Base-by-base conservation (phyloP, 1,140 invertebrate genomes). In the Tribolium castaneum region DNA sequence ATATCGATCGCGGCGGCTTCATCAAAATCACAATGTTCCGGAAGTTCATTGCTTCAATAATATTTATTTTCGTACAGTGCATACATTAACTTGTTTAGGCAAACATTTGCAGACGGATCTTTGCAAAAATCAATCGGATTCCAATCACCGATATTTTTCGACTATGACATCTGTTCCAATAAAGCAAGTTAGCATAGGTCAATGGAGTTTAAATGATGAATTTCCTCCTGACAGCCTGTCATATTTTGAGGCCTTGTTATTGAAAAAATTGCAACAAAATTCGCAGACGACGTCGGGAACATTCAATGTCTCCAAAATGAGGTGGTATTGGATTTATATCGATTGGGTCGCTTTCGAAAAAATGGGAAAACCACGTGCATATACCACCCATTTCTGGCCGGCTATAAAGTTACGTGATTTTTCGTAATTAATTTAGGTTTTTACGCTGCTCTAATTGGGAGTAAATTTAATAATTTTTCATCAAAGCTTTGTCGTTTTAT, bases 381-480 rank as follows among this genome's bases (percentile, higher is more conserved):
- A 30, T 30, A n/a, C n/a, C n/a, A 1, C 22, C 22, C 5, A 25
- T 30, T 30, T 30, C 5, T 30, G 0, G 25, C 4, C 5, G 22
- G 22, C 22, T 25, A 5, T 25, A 30, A 30, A 30, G 25, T 30
- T 30, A 3, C 25, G 25, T 30, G 25, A 30, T 30, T n/a, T 45
- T 45, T 45, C n/a, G 39, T 45, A 45, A 9, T 45, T 45, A 45
- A 45, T 10, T 45, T 39, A 1, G 34, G 34, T 39, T 45, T 45
- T 45, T 45, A 45, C 39, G 39, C 39, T 9, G 0, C n/a, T 9
- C 39, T 59, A 59, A 59, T 59, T 59, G 22, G 6, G 14, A 6
- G 54, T 25, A 59, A 59, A 59, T 59, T 59, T 59, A 22, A 19
- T 59, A 59, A 59, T 59, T 59, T 59, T 30, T 59, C 19, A 59